Base-by-base conservation (phyloP, 2,888 invertebrate genomes). In the Colletes collaris region DNA sequence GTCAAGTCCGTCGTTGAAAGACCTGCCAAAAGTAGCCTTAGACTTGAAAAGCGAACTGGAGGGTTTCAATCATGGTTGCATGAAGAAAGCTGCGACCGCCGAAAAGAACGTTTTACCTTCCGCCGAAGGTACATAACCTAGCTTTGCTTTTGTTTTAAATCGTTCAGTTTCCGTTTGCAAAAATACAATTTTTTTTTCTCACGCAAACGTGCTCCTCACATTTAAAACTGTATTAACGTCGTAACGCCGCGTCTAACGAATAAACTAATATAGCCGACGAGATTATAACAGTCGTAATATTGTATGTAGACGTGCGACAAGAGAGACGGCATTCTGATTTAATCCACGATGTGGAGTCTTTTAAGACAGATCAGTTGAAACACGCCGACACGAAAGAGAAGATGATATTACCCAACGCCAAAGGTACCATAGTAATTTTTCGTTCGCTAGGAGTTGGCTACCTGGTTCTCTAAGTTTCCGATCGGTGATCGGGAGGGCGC, bases 101-200 rank as follows among this genome's bases (percentile, higher is more conserved):
- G 98, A 98, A 93, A 99, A 99, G 93, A 97, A 97, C 78, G 95
- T 98, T 81, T 95, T 99, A 89, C 99, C 99, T 76, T 97, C 98
- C 58, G 98, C 98, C 88, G 97, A 98, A 96, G 98, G 98, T 98
- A 94, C 84, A 82, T 78, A 46, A 46, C 44, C 44, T 46, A 10
- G 10, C 10, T 40, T 7, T 40, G 7, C 4, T 6, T 40, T 6
- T 40, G 40, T 10, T 46, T 46, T 46, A 6, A 46, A 40, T 6
- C 6, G 6, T 40, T 40, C 6, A 40, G 6, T 46, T 46, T 46
- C 44, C 10, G 10, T 46, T 46, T 27, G 8, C 44, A 46, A 8
- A 10, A 3, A 7, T 46, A 46, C 10, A 46, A 10, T 8, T 8
- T 0, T 46, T 8, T 44, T 63, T 8, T 44, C 3, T 53, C 50